Evolutionary conservation across 1,140 invertebrate genomes (phyloP).

Genomic region (Drosophila rufa): DNA sequence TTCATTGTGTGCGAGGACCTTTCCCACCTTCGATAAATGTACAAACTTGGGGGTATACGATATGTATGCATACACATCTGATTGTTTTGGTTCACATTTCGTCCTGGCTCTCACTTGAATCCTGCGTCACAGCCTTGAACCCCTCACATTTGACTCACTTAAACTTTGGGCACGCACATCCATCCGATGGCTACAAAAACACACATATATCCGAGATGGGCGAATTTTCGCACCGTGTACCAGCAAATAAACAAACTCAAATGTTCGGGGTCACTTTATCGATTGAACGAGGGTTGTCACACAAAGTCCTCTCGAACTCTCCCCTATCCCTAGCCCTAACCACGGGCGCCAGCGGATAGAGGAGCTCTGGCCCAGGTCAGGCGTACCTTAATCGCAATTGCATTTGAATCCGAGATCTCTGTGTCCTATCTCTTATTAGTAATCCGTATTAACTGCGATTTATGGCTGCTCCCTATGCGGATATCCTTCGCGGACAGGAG

Average conservation of each 20-base stretch:
- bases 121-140: constrained; percentile 41
- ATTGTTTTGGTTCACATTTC: constrained; percentile 45
- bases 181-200: constrained; percentile 13
- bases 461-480: constrained; percentile 22
- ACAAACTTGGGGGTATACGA: neutral
- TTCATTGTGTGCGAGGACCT: constrained; percentile 23
- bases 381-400: constrained; percentile 27
- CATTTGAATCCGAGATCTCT: constrained; percentile 15
- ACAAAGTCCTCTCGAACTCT: neutral
- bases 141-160: constrained; percentile 50
- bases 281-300: constrained; percentile 54
- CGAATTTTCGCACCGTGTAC: constrained; percentile 42
- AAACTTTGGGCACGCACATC: constrained; percentile 45
- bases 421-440: neutral
- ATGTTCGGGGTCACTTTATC: constrained; percentile 69
- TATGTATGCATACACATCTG: constrained; percentile 14
- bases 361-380: neutral
- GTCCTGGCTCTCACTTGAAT: constrained; percentile 11
- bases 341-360: neutral
- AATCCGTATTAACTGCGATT: constrained; percentile 17
- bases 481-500: constrained; percentile 58
- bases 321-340: neutral
- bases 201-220: constrained; percentile 20
- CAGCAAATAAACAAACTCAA: constrained; percentile 42
- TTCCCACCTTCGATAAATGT: constrained; percentile 17